Evolutionary conservation across 2,113 vertebrate species (phyloP).

Genomic region (Xiphorhynchus elegans): DNA sequence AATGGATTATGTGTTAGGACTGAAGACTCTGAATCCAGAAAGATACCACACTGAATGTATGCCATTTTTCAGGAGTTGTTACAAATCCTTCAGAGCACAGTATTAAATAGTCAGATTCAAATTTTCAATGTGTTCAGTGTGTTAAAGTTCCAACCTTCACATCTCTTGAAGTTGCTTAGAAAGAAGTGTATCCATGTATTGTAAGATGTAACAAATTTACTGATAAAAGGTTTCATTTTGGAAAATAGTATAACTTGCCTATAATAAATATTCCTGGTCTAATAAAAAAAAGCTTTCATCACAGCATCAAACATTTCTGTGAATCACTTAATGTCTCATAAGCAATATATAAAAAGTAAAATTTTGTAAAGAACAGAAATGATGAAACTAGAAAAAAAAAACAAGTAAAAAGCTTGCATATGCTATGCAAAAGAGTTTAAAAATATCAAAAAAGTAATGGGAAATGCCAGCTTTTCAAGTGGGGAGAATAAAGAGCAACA

Average conservation of each 20-base stretch:
- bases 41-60: background rate
- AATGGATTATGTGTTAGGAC: background rate
- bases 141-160: background rate
- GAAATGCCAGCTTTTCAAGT: background rate
- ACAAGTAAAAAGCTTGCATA: background rate
- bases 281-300: background rate
- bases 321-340: conserved; percentile 12
- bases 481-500: background rate
- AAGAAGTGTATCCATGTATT: background rate
- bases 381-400: background rate
- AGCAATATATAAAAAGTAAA: background rate
- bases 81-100: conserved; percentile 42
- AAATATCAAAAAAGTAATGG: background rate
- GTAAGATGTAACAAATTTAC: background rate
- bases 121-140: background rate
- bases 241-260: background rate
- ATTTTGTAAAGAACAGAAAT: background rate
- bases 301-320: conserved; percentile 63
- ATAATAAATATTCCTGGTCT: background rate
- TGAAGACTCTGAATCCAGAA: background rate
- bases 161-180: background rate
- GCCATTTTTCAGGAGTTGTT: conserved; percentile 4
- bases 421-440: background rate
- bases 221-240: background rate
- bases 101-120: background rate